Percentiles rank a stretch among this genome's conserved stretches.
These are phyloP conservation scores for Microcebus ravelobensis DNA, from an alignment of 2,113 vertebrate genomes.

Conservation along the genomic window DNA sequence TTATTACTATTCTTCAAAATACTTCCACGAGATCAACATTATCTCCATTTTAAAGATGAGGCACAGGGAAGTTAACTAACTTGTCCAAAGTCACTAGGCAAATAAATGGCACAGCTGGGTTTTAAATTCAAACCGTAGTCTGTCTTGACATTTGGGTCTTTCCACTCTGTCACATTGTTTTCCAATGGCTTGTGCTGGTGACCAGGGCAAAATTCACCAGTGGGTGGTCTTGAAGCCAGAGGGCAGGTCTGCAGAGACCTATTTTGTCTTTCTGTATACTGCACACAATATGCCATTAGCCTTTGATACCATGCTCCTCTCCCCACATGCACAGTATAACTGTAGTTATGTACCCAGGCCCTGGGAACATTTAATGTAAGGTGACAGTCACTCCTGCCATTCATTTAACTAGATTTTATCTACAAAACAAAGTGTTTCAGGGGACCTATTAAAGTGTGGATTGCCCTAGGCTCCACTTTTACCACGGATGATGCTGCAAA, in stretches of 20 bases:
- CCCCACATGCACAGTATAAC: background rate
- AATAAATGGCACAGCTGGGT: background rate
- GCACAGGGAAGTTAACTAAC: background rate
- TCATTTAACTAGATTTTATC: constrained; percentile 47
- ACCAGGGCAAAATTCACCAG: background rate
- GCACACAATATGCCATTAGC: background rate
- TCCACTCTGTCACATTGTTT: background rate
- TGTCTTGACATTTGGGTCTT: background rate
- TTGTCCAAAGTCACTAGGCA: background rate
- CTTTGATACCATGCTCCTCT: background rate
- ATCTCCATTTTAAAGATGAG: background rate
- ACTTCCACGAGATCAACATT: background rate
- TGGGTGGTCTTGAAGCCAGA: background rate
- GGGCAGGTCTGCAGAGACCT: background rate
- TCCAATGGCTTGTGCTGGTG: background rate
- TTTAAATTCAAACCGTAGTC: background rate
- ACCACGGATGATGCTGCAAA: background rate
- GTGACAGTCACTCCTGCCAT: background rate
- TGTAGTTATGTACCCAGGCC: background rate
- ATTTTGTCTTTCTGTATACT: background rate
- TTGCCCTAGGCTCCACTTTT: constrained; percentile 43
- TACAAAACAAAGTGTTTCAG: constrained; percentile 29
- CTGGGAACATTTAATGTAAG: constrained; percentile 29
- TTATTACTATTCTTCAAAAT: background rate
- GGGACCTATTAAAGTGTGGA: background rate